Evolutionary conservation across 37 sponge, comb jelly and placozoan genomes (phyloP), one percentile per base, ranked within the genome.

Genomic region (Dysidea cf. avara): DNA sequence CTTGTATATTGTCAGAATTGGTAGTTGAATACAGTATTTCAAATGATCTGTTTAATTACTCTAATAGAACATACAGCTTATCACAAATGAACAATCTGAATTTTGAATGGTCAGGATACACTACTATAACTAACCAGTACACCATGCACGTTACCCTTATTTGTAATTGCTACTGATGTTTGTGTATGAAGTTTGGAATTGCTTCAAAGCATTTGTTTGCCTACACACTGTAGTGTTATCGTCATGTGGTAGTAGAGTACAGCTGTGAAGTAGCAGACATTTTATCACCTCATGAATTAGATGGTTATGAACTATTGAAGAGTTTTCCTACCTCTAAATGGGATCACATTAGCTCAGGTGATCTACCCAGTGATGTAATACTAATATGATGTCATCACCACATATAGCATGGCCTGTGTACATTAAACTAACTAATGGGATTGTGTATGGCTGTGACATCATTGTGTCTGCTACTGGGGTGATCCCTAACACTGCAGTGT

Each of bases 381-480:
- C 9, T 56, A 20, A 43, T 5, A 43, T 9, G 5, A 43, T 43
- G 46, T 2, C 7, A 13, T 39, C 57, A 1, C 24, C 21, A 51
- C 52, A 29, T 47, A 22, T 33, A 29, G 69, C 49, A 14, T 96
- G 94, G 94, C 90, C 87, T 2, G 59, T 98, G 24, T 82, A 83
- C 57, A 90, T 94, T 33, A 30, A 53, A 26, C 90, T 98, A 30
- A 92, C 85, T n/a, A 98, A 91, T 73, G 83, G 90, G 18, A 78
- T 50, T 21, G 53, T 86, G 30, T 79, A 68, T 60, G 93, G 90
- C 5, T 91, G 93, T 74, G 99, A 98, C 43, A n/a, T 98, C 25
- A 56, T 98, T 17, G 88, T 98, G 30, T 95, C 96, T 17, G 99
- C 99, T 26, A 98, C 96, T 46, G 99, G 99, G 14, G 96, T 94